Conservation (phyloP, 1,140 invertebrate genomes). For the Ephestia elutella region DNA sequence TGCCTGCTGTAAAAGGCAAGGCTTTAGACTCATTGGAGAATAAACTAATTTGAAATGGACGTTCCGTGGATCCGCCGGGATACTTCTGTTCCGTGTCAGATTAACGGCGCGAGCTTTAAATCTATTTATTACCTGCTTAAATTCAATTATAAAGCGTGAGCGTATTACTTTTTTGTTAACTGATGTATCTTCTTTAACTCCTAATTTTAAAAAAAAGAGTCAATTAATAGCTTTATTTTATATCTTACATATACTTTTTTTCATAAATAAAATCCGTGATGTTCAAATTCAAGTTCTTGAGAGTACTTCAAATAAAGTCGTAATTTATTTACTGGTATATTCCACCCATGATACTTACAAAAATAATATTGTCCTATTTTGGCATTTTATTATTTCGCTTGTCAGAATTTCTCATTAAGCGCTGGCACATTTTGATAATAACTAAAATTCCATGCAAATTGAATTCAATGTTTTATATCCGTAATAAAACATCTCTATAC, state of each 20-base stretch:
- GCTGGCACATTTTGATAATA: background rate
- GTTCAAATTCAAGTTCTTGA: too few species aligned
- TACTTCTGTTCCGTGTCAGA: slow-evolving; percentile 22
- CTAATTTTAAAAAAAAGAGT: too few species aligned
- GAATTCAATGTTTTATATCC: background rate
- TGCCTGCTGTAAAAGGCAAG: slow-evolving; percentile 12
- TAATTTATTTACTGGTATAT: too few species aligned
- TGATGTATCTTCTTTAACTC: too few species aligned
- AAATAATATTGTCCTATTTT: too few species aligned
- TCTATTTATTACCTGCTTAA: slow-evolving; percentile 9
- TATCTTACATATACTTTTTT: too few species aligned
- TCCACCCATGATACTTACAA: too few species aligned
- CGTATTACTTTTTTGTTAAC: background rate
- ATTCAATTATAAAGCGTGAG: background rate
- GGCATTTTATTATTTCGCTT: too few species aligned
- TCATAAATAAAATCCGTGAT: too few species aligned
- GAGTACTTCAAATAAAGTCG: too few species aligned
- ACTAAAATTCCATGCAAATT: background rate
- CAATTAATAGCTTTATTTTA: too few species aligned
- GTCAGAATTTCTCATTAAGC: too few species aligned
- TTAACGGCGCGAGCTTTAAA: slow-evolving; percentile 22
- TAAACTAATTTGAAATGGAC: slow-evolving; percentile 31
- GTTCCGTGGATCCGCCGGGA: slow-evolving; percentile 15
- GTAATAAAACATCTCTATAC: background rate
- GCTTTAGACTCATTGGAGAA: slow-evolving; percentile 4